phyloP scores from a whole-genome alignment of 2,113 vertebrate species.

The Passer montanus region DNA sequence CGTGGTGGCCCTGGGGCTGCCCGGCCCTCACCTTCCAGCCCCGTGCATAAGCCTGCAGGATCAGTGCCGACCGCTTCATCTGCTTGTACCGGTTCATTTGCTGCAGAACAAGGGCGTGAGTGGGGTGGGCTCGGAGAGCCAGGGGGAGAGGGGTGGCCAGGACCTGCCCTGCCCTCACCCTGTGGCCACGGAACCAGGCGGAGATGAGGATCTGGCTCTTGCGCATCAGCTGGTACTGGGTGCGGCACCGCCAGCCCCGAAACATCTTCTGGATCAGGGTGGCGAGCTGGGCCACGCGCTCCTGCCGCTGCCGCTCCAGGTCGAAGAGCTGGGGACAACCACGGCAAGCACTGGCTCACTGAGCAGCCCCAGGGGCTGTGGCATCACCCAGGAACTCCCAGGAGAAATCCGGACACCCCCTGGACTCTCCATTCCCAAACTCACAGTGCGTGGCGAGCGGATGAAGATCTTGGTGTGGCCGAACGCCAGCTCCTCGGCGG shows the following conservation, averaged over 20 bases:
- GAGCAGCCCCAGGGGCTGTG: fast-evolving
- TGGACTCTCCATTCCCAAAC: neutral
- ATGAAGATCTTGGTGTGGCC: constrained; percentile 83
- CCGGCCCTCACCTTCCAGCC: constrained; percentile 78
- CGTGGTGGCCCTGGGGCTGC: fast-evolving
- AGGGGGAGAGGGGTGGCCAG: fast-evolving
- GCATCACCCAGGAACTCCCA: neutral
- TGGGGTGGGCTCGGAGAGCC: fast-evolving
- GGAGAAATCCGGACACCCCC: fast-evolving
- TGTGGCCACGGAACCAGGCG: constrained; percentile 74
- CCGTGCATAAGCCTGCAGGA: constrained; percentile 73
- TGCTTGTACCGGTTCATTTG: constrained; percentile 73
- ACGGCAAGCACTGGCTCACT: fast-evolving
- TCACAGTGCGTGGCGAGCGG: constrained; percentile 76
- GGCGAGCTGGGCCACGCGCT: constrained; percentile 61
- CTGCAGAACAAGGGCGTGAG: neutral
- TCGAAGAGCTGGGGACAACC: constrained; percentile 72
- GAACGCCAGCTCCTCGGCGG: constrained; percentile 65
- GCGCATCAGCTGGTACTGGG: constrained; percentile 74
- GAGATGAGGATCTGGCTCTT: constrained; percentile 81
- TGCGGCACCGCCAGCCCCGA: constrained; percentile 76
- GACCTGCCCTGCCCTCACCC: constrained; percentile 18
- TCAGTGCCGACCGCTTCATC: constrained; percentile 32
- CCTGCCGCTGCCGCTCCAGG: constrained; percentile 71
- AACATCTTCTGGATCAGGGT: constrained; percentile 75